A percentile compares a stretch with the other conserved stretches of the same genome.
These are phyloP conservation scores for Mormyrus hasselquistii DNA, from an alignment of 2,797 vertebrate genomes.

Conservation along the genomic window DNA sequence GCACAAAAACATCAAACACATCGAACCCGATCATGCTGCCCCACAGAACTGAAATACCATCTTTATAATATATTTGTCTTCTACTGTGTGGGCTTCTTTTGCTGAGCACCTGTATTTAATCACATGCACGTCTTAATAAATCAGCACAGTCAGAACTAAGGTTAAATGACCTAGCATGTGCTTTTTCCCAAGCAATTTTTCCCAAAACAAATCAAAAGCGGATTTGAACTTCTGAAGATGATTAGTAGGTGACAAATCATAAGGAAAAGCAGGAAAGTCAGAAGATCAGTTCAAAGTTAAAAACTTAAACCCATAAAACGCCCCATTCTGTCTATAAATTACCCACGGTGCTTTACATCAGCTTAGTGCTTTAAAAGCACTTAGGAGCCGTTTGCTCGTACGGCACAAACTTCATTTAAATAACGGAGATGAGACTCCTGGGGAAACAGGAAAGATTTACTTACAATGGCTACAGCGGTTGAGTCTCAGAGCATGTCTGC, in stretches of 20 bases:
- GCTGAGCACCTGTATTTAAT: not conserved
- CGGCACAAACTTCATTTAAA: not conserved
- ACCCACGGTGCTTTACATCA: not conserved
- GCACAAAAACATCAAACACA: not conserved
- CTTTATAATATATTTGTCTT: not conserved
- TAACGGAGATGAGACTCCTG: not conserved
- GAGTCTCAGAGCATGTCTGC: constrained; percentile 18
- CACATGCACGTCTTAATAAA: not conserved
- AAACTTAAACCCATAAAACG: not conserved
- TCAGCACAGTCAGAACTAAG: too few relatives aligned
- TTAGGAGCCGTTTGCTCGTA: not conserved
- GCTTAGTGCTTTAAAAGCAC: not conserved
- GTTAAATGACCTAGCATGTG: not conserved
- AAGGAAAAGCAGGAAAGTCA: not conserved
- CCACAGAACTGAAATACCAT: not conserved
- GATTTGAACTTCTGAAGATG: not conserved
- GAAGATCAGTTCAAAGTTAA: not conserved
- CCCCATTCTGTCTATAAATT: not conserved
- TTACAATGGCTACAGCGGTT: constrained; percentile 22
- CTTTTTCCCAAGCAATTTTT: not conserved
- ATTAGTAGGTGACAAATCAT: not conserved
- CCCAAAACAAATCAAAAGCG: not conserved
- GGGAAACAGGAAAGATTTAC: constrained; percentile 24
- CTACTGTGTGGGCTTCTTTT: not conserved
- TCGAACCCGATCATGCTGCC: not conserved